A percentile compares a stretch with the other conserved stretches of the same genome.
phyloP scores from a whole-genome alignment of 2,797 vertebrate species.

The Pterois miles region DNA sequence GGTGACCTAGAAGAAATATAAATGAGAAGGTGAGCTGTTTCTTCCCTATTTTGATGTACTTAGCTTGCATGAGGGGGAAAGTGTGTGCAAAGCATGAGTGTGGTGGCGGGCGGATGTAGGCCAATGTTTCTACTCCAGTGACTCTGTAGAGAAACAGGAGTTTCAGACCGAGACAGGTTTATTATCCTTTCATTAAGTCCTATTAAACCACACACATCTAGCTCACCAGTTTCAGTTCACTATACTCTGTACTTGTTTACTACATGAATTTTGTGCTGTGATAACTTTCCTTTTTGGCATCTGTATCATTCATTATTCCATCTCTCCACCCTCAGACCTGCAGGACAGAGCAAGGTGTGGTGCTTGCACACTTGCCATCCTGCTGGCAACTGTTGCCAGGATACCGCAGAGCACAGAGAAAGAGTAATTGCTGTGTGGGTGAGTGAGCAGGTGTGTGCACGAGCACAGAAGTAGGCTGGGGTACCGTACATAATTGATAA shows the following conservation, averaged over 20 bases:
- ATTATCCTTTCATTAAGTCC: constrained; percentile 52
- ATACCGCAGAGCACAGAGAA: constrained; percentile 56
- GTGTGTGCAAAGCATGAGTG: constrained; percentile 21
- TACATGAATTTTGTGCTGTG: not conserved
- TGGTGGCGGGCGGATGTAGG: constrained; percentile 59
- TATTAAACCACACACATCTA: not conserved
- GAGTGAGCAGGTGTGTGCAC: constrained; percentile 59
- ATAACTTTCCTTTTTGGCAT: not conserved
- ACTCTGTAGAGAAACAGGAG: constrained; percentile 45
- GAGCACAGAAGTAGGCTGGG: constrained; percentile 44
- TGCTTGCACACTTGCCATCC: constrained; percentile 35
- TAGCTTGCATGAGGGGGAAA: constrained; percentile 12
- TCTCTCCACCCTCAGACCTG: constrained; percentile 24
- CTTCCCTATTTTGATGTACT: constrained; percentile 26
- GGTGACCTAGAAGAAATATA: constrained; percentile 43
- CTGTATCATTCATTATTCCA: constrained; percentile 1
- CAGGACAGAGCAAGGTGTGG: constrained; percentile 60
- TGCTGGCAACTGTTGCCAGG: constrained; percentile 79
- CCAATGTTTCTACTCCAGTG: constrained; percentile 75
- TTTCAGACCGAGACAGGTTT: constrained; percentile 51
- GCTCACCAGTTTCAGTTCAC: not conserved
- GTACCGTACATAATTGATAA: constrained; percentile 75
- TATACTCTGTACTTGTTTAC: not conserved
- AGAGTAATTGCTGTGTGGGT: constrained; percentile 58
- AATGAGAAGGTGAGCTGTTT: constrained; percentile 13